Conservation (phyloP, 2,797 vertebrate genomes). For the Anguilla megastoma region DNA sequence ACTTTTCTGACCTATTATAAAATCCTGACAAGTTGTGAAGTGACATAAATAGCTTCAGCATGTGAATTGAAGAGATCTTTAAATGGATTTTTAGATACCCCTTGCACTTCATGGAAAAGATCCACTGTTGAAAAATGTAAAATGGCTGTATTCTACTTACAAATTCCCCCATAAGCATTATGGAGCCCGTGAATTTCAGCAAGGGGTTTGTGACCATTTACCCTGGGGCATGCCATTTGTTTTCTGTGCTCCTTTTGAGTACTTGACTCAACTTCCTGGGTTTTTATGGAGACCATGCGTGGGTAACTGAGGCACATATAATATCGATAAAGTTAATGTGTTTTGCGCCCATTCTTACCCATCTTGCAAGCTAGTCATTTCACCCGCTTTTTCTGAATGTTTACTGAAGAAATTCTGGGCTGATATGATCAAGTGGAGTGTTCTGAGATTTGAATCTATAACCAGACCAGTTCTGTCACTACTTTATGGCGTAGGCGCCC, state of each 20-base stretch:
- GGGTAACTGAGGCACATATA: not conserved
- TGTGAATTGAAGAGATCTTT: not conserved
- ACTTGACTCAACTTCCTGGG: not conserved
- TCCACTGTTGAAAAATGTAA: not conserved
- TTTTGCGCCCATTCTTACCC: too few relatives aligned
- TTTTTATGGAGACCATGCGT: not conserved
- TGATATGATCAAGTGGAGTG: too few relatives aligned
- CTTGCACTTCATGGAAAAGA: not conserved
- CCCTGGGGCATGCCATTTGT: not conserved
- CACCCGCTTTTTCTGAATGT: too few relatives aligned
- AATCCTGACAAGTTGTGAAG: not conserved
- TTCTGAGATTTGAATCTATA: too few relatives aligned
- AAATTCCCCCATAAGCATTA: not conserved
- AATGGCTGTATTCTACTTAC: not conserved
- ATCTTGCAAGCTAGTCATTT: too few relatives aligned
- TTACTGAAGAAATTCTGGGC: too few relatives aligned
- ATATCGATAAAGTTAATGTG: too few relatives aligned
- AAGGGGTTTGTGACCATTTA: not conserved
- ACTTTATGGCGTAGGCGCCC: too few relatives aligned
- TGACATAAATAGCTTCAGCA: not conserved
- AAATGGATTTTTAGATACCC: not conserved
- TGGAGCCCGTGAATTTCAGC: not conserved
- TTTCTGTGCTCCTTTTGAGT: not conserved
- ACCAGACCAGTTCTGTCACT: too few relatives aligned
- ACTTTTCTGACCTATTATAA: not conserved